Evolutionary conservation across 2,113 vertebrate species (phyloP).

Genomic region (Mungos mungo): DNA sequence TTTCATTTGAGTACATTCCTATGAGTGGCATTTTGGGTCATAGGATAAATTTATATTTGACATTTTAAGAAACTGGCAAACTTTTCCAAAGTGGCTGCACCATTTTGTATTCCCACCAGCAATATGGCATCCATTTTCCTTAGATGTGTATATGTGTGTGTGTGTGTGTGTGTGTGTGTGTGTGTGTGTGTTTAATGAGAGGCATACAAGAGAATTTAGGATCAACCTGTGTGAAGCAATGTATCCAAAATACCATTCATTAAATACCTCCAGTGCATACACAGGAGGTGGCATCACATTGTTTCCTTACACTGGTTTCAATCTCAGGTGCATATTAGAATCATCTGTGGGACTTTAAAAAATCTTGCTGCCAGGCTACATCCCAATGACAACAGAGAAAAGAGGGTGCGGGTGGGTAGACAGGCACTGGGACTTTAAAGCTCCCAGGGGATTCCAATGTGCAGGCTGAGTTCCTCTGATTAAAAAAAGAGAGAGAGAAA

Average conservation of each 20-base stretch:
- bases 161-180: no score
- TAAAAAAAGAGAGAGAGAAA: neutral
- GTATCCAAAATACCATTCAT: neutral
- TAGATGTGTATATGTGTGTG: neutral
- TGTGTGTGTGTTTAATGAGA: neutral
- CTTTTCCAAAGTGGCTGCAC: neutral
- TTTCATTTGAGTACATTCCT: neutral
- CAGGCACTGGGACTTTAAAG: neutral
- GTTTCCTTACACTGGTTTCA: neutral
- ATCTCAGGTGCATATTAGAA: neutral
- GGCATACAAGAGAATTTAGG: neutral
- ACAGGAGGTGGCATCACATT: neutral
- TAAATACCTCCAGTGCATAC: neutral
- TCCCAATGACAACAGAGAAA: neutral
- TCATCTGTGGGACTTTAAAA: neutral
- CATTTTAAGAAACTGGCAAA: neutral
- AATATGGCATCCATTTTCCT: neutral
- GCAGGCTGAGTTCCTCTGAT: neutral
- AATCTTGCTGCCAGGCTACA: neutral
- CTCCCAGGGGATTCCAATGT: neutral
- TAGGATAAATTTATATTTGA: neutral
- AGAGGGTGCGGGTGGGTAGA: no score
- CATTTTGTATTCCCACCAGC: neutral
- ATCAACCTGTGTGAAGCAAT: neutral
- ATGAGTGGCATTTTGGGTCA: neutral